Evolutionary conservation across 2,888 invertebrate genomes (phyloP).

Genomic region (Vannuccia rotundouncinata): DNA sequence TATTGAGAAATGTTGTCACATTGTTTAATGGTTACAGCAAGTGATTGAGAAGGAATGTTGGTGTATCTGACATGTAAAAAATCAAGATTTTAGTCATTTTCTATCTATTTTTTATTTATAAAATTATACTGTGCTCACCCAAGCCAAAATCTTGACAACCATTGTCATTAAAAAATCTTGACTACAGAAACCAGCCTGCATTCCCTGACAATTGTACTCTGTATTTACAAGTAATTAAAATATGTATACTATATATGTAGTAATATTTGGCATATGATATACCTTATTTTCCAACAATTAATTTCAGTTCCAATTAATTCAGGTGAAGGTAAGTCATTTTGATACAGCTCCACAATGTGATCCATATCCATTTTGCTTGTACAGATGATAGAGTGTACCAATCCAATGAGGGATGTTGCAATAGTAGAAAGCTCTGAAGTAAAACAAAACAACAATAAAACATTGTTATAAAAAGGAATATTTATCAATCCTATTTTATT

Average conservation of each 20-base stretch:
- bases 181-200: no score
- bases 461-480: conserved; percentile 23
- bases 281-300: background rate
- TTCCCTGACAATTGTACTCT: no score
- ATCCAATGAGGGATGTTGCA: conserved; percentile 19
- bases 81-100: no score
- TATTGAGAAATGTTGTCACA: no score
- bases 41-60: no score
- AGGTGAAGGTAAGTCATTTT: conserved; percentile 11
- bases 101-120: no score
- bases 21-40: no score
- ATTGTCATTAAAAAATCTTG: no score
- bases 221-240: conserved; percentile 22
- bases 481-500: background rate
- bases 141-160: no score
- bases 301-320: background rate
- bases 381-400: conserved; percentile 11
- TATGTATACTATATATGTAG: background rate
- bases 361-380: conserved; percentile 19
- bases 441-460: conserved; percentile 23
- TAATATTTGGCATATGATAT: conserved; percentile 6
- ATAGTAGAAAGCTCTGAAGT: conserved; percentile 24
- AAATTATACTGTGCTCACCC: no score
- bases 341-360: conserved; percentile 25
- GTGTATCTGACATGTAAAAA: no score